phyloP scores from a whole-genome alignment of 2,113 vertebrate genomes.

The Dendropsophus ebraccatus region DNA sequence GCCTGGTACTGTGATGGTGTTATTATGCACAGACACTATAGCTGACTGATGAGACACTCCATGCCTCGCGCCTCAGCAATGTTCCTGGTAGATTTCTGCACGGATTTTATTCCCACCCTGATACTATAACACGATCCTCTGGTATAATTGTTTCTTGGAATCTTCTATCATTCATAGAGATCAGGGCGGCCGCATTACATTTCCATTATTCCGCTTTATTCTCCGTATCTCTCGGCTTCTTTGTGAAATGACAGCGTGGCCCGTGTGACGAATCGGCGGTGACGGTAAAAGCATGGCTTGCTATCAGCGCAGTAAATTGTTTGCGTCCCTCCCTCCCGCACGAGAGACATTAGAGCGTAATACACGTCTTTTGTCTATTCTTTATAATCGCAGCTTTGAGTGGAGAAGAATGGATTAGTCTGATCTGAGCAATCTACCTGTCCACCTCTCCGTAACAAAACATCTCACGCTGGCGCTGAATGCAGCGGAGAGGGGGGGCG shows the following conservation, averaged over 20 bases:
- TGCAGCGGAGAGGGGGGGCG: neutral
- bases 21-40: no score
- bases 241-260: neutral
- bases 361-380: slow-evolving; percentile 24
- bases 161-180: neutral
- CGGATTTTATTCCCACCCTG: no score
- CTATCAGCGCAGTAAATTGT: slow-evolving; percentile 7
- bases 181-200: neutral
- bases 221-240: neutral
- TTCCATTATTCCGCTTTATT: neutral
- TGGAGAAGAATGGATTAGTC: slow-evolving; percentile 39
- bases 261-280: neutral
- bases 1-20: no score
- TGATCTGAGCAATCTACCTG: slow-evolving; percentile 43
- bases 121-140: no score
- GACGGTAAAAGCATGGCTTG: neutral
- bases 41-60: no score
- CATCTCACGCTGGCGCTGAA: neutral
- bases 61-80: no score
- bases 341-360: slow-evolving; percentile 35
- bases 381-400: slow-evolving; percentile 40
- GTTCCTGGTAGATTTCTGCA: no score
- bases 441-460: slow-evolving; percentile 43
- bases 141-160: neutral
- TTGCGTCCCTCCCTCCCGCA: slow-evolving; percentile 7